Evolutionary conservation across 2,888 invertebrate genomes (phyloP).

Genomic region (Apotomis capreana): DNA sequence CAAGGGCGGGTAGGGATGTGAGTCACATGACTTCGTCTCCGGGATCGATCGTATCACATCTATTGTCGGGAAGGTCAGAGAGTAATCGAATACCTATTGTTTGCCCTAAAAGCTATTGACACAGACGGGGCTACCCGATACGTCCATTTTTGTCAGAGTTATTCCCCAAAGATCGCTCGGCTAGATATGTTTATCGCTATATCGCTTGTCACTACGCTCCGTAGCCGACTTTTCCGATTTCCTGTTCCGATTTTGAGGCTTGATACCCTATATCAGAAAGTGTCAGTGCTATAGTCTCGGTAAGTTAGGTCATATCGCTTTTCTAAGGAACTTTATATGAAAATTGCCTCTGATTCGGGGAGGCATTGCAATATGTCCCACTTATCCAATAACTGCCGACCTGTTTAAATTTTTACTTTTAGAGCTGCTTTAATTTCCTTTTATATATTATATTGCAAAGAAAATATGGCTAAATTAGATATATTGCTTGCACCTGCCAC

Average conservation of each 20-base stretch:
- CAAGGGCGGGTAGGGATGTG: conserved; percentile 72
- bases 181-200: conserved; percentile 27
- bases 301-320: background rate
- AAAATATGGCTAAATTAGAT: too few species aligned
- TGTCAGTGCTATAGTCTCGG: background rate
- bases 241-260: conserved; percentile 2
- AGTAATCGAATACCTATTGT: conserved; percentile 65
- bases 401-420: too few species aligned
- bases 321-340: background rate
- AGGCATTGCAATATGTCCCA: too few species aligned
- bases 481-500: too few species aligned
- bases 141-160: conserved; percentile 41
- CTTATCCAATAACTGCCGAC: too few species aligned
- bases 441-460: too few species aligned
- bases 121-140: conserved; percentile 47
- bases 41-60: conserved; percentile 72
- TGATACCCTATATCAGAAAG: conserved; percentile 1
- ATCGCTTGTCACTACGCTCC: conserved; percentile 25
- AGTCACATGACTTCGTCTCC: conserved; percentile 73
- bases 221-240: conserved; percentile 20
- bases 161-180: conserved; percentile 36
- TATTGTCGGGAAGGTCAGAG: conserved; percentile 64
- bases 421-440: too few species aligned
- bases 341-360: too few species aligned
- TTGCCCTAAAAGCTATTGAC: conserved; percentile 51